These are phyloP conservation scores for Elaphurus davidianus DNA, from an alignment of 2,113 vertebrate genomes.

Conservation along the genomic window DNA sequence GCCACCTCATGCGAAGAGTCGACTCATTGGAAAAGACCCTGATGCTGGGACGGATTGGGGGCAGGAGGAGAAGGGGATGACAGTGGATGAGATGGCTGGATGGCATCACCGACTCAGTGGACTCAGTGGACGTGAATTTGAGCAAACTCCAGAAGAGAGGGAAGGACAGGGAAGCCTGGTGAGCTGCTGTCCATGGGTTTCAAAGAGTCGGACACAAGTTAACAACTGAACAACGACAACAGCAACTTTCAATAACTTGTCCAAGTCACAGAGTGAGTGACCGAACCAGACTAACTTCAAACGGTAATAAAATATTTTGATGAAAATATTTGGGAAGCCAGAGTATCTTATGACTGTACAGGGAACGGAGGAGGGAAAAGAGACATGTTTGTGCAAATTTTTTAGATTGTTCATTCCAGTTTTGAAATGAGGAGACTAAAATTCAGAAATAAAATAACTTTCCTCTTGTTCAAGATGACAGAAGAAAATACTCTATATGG, in stretches of 20 bases:
- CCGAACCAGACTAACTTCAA: neutral
- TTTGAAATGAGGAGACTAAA: neutral
- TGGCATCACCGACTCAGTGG: neutral
- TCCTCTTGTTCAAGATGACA: neutral
- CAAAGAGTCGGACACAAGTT: neutral
- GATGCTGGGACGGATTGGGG: neutral
- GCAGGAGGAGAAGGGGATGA: fast-evolving
- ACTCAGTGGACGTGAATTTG: neutral
- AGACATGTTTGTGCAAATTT: neutral
- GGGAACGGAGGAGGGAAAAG: neutral
- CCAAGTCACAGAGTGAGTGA: neutral
- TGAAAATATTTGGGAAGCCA: neutral
- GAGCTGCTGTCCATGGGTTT: neutral
- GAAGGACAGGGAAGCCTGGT: neutral
- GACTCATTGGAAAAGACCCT: neutral
- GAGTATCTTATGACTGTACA: neutral
- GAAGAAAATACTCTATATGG: neutral
- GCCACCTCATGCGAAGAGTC: neutral
- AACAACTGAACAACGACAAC: neutral
- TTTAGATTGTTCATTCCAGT: neutral
- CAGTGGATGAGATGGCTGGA: neutral
- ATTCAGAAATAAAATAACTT: neutral
- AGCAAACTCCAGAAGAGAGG: neutral
- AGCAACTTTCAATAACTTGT: neutral
- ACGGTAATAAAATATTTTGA: neutral